A percentile compares a stretch with the other conserved stretches of the same genome.
Evolutionary conservation across 2,113 vertebrate genomes (phyloP).

Genomic region (Lynx canadensis): DNA sequence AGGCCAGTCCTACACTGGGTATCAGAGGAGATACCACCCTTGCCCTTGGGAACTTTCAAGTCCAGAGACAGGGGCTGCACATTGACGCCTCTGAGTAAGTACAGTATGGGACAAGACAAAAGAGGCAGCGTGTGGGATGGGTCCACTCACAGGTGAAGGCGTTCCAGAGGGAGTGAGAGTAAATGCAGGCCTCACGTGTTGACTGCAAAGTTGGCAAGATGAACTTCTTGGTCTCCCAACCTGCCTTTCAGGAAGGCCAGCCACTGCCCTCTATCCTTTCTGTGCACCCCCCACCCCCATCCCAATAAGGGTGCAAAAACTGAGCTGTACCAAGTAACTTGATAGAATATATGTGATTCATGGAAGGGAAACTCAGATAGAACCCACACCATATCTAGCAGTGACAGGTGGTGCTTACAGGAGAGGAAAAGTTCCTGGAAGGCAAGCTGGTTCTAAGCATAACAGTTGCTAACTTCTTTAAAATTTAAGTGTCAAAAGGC

Average conservation of each 20-base stretch:
- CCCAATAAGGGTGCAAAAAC: neutral
- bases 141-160: neutral
- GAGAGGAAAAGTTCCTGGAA: neutral
- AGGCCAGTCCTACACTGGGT: neutral
- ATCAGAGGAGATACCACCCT: neutral
- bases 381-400: neutral
- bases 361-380: neutral
- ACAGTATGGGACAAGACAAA: neutral
- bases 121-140: neutral
- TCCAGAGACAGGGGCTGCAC: neutral
- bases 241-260: neutral
- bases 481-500: conserved; percentile 14
- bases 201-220: neutral
- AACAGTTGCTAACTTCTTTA: neutral
- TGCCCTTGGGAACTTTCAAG: neutral
- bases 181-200: neutral
- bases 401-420: neutral
- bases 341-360: neutral
- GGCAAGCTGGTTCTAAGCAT: neutral
- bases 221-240: neutral
- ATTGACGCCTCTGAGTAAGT: neutral
- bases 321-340: neutral
- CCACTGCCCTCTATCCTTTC: neutral
- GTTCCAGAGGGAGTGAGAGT: neutral
- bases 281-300: neutral